Base-by-base conservation (phyloP, 2,888 invertebrate genomes). In the Iselma pallidipennis region DNA sequence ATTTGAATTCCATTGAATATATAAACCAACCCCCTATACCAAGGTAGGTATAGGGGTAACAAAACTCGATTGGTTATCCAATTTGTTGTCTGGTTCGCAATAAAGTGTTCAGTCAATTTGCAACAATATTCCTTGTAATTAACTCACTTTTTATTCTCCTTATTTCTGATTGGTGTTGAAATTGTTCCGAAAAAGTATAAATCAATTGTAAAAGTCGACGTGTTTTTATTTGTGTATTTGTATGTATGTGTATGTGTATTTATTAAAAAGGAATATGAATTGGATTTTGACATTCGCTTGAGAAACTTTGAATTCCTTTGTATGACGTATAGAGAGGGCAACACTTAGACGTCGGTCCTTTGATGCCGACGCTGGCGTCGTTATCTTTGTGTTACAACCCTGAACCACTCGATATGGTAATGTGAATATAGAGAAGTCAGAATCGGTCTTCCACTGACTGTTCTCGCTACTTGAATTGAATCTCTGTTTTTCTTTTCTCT, bases 211-310 rank as follows among this genome's bases (percentile, higher is more conserved):
- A 1, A 45, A n/a, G 6, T 21, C 45, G 16, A 2, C 37, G 1
- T 37, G 16, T 37, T 9, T 37, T 14, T 37, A 16, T 37, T 16
- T 37, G 14, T 33, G 37, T 37, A 2, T 37, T 21, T 45, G 37
- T 37, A 37, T 33, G 1, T n/a, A n/a, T 33, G 31, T 33, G 14
- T 37, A 16, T 37, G 16, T 19, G 16, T 37, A 19, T 45, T 45
- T 45, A 45, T 45, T 45, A 45, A 45, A 21, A 19, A 57, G 67
- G 59, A 68, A 70, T 68, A 67, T 71, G 71, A 74, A 73, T 71
- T 71, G 73, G 69, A 70, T 71, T 74, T 74, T 70, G 70, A 74
- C 70, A 66, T 74, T 71, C 74, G 73, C 74, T 71, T 68, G 73
- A 73, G 67, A 71, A 74, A 72, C 65, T 72, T 67, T 68, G 72